Evolutionary conservation across 2,888 invertebrate species (phyloP).

Genomic region (Drosophila peninsularis): DNA sequence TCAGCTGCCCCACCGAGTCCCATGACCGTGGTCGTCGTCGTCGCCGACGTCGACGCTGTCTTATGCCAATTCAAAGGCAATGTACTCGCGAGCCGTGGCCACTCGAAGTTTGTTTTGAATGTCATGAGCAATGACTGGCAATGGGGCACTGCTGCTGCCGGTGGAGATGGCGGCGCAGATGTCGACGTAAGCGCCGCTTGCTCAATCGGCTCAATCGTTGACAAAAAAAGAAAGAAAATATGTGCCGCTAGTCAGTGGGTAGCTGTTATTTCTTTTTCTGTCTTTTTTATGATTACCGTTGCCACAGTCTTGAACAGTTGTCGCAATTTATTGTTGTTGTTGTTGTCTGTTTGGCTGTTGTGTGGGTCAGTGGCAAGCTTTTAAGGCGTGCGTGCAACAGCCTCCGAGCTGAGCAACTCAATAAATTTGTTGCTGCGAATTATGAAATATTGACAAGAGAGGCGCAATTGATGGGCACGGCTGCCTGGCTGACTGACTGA

Average conservation of each 20-base stretch:
- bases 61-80: slow-evolving; percentile 49
- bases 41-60: slow-evolving; percentile 1
- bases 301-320: slow-evolving; percentile 45
- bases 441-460: slow-evolving; percentile 59
- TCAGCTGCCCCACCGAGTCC: slow-evolving; percentile 21
- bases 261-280: slow-evolving; percentile 7
- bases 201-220: slow-evolving; percentile 64
- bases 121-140: slow-evolving; percentile 77
- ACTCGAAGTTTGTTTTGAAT: slow-evolving; percentile 76
- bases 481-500: slow-evolving; percentile 4
- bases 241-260: slow-evolving; percentile 49
- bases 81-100: slow-evolving; percentile 55
- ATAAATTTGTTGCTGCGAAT: slow-evolving; percentile 46
- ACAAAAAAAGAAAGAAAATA: slow-evolving; percentile 55
- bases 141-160: slow-evolving; percentile 34
- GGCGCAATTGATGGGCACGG: slow-evolving; percentile 58
- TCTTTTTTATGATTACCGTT: slow-evolving; percentile 44
- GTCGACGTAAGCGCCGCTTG: slow-evolving; percentile 61
- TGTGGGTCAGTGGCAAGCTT: slow-evolving; percentile 77
- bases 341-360: slow-evolving; percentile 40
- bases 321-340: slow-evolving; percentile 55
- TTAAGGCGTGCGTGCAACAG: slow-evolving; percentile 31
- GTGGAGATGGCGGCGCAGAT: slow-evolving; percentile 11
- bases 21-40: slow-evolving; percentile 31
- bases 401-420: slow-evolving; percentile 18